A percentile compares a stretch with the other conserved stretches of the same genome.
Evolutionary conservation across 2,113 vertebrate species (phyloP).

Genomic region (Oreocharis arfaki): DNA sequence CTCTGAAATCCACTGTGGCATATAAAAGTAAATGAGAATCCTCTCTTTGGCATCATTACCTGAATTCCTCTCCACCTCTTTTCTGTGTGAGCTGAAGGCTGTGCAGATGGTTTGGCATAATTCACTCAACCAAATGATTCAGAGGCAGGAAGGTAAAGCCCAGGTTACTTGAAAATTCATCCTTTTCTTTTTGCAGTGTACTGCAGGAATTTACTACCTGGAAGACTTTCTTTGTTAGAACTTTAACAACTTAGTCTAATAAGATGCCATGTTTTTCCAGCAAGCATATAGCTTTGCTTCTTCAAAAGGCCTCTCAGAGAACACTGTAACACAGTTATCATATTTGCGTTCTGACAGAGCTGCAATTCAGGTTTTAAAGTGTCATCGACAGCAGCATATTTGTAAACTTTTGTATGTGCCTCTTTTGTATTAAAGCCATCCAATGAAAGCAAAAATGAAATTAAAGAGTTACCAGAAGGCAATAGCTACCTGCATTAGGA

Average conservation of each 20-base stretch:
- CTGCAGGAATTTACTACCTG: not conserved
- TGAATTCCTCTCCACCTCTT: not conserved
- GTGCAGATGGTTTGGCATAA: not conserved
- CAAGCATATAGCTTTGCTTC: not conserved
- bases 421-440: not conserved
- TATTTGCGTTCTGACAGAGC: constrained; percentile 17
- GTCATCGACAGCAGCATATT: not conserved
- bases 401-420: not conserved
- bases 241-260: not conserved
- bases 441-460: not conserved
- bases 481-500: not conserved
- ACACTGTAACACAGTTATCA: not conserved
- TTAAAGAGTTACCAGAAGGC: not conserved
- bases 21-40: constrained; percentile 19
- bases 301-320: not conserved
- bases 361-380: constrained; percentile 22
- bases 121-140: not conserved
- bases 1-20: constrained; percentile 14
- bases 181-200: not conserved
- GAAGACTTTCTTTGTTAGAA: not conserved
- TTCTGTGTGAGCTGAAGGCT: not conserved
- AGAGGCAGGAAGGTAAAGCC: not conserved
- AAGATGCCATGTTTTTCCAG: not conserved
- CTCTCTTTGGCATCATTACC: constrained; percentile 5
- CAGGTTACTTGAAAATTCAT: not conserved